Evolutionary conservation across 2,113 vertebrate species (phyloP), one percentile per base, ranked within the genome.

Genomic region (Dermatemys mawii): DNA sequence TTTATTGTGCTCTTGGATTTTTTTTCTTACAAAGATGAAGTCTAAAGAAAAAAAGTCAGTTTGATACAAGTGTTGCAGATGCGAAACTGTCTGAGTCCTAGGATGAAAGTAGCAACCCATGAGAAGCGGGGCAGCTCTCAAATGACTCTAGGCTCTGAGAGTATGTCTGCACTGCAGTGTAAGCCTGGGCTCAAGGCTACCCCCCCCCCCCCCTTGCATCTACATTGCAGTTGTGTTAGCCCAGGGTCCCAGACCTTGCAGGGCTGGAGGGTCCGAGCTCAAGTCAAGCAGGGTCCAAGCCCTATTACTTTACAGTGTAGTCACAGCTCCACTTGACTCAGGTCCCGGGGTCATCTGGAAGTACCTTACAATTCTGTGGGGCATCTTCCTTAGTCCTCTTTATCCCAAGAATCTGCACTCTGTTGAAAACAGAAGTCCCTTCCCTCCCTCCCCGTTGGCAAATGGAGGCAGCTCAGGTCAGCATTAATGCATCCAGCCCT

Each of bases 161-260:
- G 63, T 38, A 70, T 70, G 63, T 70, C 19, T 70, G 22, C 63
- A 38, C 17, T 70, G 17, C 35, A 38, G 19, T 38, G n/a, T 38
- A 70, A 38, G 63, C 63, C 63, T 32, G 32, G 17, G 35, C 63
- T 38, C 63, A n/a, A n/a, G 63, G 63, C 35, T 67, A n/a, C 5
- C 4, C 4, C 1, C 8, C 19, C 5, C 4, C 4, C 1, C 8
- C 19, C n/a, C 19, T 22, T 22, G 19, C 19, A 70, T 70, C 8
- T 38, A 38, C 35, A n/a, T 5, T 70, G n/a, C 35, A 38, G 11
- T 22, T 70, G 9, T n/a, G n/a, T n/a, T 70, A 70, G 63, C 17
- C 17, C 9, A 38, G 29, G 27, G 27, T 67, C 60, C 16, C 60
- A n/a, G 60, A 16, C 8, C 63, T 27, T 21, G 17, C 35, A 14